Evolutionary conservation across 2,113 vertebrate genomes (phyloP).

Genomic region (Tapirus terrestris): DNA sequence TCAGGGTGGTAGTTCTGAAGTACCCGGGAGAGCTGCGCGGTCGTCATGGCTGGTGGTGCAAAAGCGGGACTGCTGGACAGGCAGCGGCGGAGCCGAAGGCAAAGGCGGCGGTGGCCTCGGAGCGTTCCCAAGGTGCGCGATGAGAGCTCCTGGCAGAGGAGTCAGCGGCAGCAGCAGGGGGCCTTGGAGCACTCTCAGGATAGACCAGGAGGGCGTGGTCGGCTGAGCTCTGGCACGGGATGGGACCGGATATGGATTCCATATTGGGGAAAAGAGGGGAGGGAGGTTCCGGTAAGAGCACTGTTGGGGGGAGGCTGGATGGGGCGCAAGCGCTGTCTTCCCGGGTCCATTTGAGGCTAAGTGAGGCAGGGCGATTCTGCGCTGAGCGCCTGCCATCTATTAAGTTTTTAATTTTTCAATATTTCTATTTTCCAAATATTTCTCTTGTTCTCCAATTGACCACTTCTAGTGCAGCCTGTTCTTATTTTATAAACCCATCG

Average conservation of each 20-base stretch:
- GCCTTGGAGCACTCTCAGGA: no score
- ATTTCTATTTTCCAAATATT: neutral
- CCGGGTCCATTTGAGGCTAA: no score
- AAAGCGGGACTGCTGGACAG: neutral
- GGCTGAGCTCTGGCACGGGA: neutral
- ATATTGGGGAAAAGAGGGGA: rapidly evolving
- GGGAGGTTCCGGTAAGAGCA: no score
- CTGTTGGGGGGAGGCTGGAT: rapidly evolving
- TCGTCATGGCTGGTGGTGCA: no score
- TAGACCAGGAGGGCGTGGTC: no score
- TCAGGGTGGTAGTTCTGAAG: neutral
- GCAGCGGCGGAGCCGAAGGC: no score
- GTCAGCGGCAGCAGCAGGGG: no score
- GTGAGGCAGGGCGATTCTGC: rapidly evolving
- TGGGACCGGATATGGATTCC: neutral
- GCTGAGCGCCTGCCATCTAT: neutral
- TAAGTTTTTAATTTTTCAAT: neutral
- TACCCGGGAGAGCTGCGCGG: rapidly evolving
- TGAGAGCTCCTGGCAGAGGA: neutral
- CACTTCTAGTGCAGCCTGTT: neutral
- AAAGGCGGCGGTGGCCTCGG: no score
- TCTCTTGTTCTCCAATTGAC: neutral
- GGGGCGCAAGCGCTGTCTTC: neutral
- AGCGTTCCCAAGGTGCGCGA: neutral
- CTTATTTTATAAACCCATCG: neutral